phyloP scores from a whole-genome alignment of 1,140 invertebrate species.

The Sesamia nonagrioides region DNA sequence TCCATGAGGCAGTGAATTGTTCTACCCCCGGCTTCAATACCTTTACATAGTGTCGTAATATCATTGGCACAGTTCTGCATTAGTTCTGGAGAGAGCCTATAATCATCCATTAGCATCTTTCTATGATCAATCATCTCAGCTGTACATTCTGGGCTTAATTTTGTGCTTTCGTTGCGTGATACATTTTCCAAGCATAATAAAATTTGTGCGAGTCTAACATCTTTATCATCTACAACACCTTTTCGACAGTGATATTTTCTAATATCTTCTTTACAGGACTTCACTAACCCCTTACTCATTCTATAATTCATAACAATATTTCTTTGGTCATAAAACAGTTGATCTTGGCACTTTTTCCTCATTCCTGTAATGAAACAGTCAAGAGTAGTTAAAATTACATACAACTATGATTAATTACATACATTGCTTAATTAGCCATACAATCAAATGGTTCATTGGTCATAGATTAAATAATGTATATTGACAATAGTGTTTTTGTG shows the following conservation, averaged over 20 bases:
- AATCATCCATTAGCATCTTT: constrained; percentile 97
- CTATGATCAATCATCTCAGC: constrained; percentile 96
- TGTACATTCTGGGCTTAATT: constrained; percentile 92
- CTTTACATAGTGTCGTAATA: constrained; percentile 92
- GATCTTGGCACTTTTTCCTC: constrained; percentile 93
- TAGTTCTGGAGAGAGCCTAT: constrained; percentile 96
- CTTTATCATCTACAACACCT: constrained; percentile 93
- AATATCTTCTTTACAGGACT: constrained; percentile 97
- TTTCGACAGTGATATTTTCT: constrained; percentile 92
- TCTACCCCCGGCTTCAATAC: constrained; percentile 93
- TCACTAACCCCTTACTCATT: constrained; percentile 95
- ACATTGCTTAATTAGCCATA: not conserved
- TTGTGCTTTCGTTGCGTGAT: constrained; percentile 91
- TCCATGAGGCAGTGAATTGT: constrained; percentile 99
- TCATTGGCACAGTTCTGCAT: constrained; percentile 96
- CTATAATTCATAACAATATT: constrained; percentile 97
- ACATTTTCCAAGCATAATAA: constrained; percentile 97
- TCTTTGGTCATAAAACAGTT: constrained; percentile 94
- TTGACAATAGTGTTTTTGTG: constrained; percentile 8
- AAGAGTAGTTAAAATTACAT: constrained; percentile 14
- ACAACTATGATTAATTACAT: not conserved
- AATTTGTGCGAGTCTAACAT: constrained; percentile 95
- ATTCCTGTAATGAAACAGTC: constrained; percentile 82
- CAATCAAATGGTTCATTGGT: not conserved
- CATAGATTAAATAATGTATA: not conserved